Percentiles rank a stretch among this genome's conserved stretches.
Conservation (phyloP, 2,888 invertebrate genomes). For the Tipula vernalis region DNA sequence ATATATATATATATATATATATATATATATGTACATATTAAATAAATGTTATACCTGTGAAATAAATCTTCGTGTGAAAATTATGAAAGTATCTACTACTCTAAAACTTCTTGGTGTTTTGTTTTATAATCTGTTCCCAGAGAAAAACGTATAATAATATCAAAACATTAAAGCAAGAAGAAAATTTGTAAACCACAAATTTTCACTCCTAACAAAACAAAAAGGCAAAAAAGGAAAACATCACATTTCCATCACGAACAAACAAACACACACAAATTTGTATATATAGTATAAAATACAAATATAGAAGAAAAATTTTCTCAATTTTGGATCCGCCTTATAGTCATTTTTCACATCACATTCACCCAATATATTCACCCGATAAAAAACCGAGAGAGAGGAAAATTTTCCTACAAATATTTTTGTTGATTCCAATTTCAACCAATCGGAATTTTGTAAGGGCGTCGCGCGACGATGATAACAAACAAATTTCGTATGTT, state of each 20-base stretch:
- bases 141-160: not conserved
- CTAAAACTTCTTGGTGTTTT: not conserved
- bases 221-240: not conserved
- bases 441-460: not conserved
- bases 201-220: not conserved
- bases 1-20: not conserved
- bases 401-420: not conserved
- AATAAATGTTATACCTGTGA: too few species aligned
- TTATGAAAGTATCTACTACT: not conserved
- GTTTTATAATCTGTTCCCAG: not conserved
- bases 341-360: not conserved
- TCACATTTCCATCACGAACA: not conserved
- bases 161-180: not conserved
- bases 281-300: not conserved
- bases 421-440: not conserved
- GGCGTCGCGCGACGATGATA: not conserved
- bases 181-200: not conserved
- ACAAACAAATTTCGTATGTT: not conserved
- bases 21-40: not conserved
- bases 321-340: not conserved
- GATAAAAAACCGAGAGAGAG: not conserved
- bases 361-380: not conserved
- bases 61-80: not conserved
- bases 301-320: not conserved
- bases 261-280: not conserved